A percentile compares a stretch with the other conserved stretches of the same genome.
Conservation (phyloP, 2,113 vertebrate genomes). For the Xenopus borealis region DNA sequence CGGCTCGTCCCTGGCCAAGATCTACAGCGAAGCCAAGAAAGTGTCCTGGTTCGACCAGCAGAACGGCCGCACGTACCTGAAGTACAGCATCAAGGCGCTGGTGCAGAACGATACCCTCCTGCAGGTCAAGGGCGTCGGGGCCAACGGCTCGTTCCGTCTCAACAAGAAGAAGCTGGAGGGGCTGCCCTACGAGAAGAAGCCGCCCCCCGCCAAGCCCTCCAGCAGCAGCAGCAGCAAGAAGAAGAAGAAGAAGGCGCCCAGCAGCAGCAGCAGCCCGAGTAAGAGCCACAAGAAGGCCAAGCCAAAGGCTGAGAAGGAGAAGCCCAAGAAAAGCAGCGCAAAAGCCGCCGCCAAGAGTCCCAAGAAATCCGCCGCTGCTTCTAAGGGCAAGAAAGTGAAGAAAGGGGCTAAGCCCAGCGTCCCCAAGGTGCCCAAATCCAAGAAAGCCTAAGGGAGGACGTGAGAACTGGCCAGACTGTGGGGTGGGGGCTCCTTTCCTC, state of each 20-base stretch:
- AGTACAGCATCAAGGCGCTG: constrained; percentile 79
- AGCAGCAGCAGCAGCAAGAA: constrained; percentile 45
- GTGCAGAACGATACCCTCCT: constrained; percentile 82
- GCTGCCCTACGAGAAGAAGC: constrained; percentile 48
- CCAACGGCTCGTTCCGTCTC: constrained; percentile 83
- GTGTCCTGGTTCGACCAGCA: constrained; percentile 83
- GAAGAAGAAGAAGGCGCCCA: constrained; percentile 50
- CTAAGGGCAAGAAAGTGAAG: constrained; percentile 70
- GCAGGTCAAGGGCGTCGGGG: constrained; percentile 82
- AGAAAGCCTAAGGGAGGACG: constrained; percentile 58
- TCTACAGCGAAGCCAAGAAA: constrained; percentile 78
- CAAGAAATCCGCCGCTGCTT: constrained; percentile 62
- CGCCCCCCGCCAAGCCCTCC: constrained; percentile 49
- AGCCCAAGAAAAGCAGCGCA: constrained; percentile 48
- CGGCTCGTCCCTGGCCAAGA: constrained; percentile 78
- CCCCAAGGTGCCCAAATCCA: constrained; percentile 69
- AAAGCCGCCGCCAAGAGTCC: constrained; percentile 50
- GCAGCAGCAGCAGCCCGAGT: constrained; percentile 60
- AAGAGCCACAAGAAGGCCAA: constrained; percentile 49
- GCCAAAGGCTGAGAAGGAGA: constrained; percentile 24
- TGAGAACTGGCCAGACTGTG: not conserved
- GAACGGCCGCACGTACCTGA: constrained; percentile 81
- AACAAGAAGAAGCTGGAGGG: constrained; percentile 78
- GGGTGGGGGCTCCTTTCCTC: not conserved
- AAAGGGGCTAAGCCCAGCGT: constrained; percentile 67